Percentiles rank a stretch among this genome's conserved stretches.
These are phyloP conservation scores for Drosophila formosana DNA, from an alignment of 2,888 invertebrate species.

Conservation along the genomic window DNA sequence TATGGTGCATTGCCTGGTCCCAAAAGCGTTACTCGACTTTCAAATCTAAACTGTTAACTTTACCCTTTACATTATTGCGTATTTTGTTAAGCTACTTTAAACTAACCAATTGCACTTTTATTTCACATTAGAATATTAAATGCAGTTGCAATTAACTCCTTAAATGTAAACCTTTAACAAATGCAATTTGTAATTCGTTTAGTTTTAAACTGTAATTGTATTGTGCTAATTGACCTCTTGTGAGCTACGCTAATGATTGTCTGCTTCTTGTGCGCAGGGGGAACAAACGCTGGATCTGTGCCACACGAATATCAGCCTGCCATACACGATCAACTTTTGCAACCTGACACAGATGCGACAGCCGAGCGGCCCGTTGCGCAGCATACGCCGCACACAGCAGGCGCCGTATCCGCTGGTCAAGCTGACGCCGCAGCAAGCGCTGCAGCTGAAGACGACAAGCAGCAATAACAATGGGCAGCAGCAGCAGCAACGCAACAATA, in stretches of 20 bases:
- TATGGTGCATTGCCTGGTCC: background rate
- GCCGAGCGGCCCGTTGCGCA: conserved; percentile 89
- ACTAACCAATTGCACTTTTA: too few species aligned
- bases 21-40: background rate
- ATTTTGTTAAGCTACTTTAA: too few species aligned
- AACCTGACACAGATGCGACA: conserved; percentile 91
- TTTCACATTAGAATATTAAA: too few species aligned
- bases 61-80: too few species aligned
- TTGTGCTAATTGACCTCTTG: background rate
- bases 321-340: conserved; percentile 91
- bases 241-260: background rate
- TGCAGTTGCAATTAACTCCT: too few species aligned
- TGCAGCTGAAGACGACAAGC: conserved; percentile 76
- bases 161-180: too few species aligned
- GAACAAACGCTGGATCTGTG: conserved; percentile 90
- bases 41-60: too few species aligned
- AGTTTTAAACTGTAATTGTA: too few species aligned
- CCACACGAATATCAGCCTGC: conserved; percentile 89
- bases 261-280: conserved; percentile 85
- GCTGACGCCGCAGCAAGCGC: conserved; percentile 86
- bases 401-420: conserved; percentile 94
- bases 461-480: conserved; percentile 53
- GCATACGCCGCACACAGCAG: conserved; percentile 91
- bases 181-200: too few species aligned
- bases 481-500: conserved; percentile 71